Evolutionary conservation across 64 coral and sea anemone genomes (phyloP), one percentile per base, ranked within the genome.

Genomic region (Cladopsammia gracilis): DNA sequence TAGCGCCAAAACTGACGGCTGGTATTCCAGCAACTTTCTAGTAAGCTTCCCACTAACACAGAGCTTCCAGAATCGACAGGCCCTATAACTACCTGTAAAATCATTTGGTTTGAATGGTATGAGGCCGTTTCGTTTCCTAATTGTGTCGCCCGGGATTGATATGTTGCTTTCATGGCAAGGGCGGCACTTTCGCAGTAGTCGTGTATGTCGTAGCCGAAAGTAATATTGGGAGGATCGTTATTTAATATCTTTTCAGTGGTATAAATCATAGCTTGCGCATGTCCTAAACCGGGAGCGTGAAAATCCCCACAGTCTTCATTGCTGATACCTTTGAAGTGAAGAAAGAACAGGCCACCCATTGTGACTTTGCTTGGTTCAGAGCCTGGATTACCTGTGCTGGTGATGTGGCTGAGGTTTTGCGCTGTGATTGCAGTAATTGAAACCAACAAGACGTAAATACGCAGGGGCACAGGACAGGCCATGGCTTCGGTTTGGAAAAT

Each of bases 171-270:
- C 25, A 66, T 48, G 13, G 80, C 80, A 84, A 65, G 80, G 6
- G 79, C 19, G 1, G 80, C 58, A n/a, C 64, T 66, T 25, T 62
- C 58, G 34, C 80, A 64, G 10, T 84, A 84, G 64, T 84, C 80
- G 13, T 84, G 64, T 20, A 84, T 64, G 26, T 66, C 58, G 34
- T 84, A 84, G 45, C 64, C 80, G 4, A 84, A 15, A n/a, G 80
- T 65, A 64, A 84, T 66, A 11, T 84, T 84, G 18, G 60, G 59
- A 4, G 80, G 25, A 57, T 84, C 59, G 5, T 46, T 84, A 24
- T 84, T 84, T 4, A n/a, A n/a, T n/a, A 84, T 84, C 64, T 44
- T 84, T 19, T 84, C 80, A 18, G 49, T 84, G 19, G 80, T 59
- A n/a, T 64, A 84, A n/a, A 64, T 61, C 64, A 84, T 84, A 34